These are phyloP conservation scores for Sesia apiformis DNA, from an alignment of 2,888 invertebrate genomes.

Conservation along the genomic window DNA sequence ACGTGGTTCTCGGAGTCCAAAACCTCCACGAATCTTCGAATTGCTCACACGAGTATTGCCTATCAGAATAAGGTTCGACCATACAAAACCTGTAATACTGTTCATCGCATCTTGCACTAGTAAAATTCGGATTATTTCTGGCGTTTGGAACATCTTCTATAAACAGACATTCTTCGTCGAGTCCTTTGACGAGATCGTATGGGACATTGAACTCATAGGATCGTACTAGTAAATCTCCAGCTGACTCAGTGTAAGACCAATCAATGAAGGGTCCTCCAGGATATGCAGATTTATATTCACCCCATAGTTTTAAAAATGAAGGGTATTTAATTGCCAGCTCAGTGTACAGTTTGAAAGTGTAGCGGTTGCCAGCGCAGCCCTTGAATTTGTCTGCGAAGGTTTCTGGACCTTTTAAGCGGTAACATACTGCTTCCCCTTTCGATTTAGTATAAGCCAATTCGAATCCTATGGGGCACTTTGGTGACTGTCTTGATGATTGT, in stretches of 20 bases:
- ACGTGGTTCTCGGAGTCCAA: slow-evolving; percentile 45
- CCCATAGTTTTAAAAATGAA: slow-evolving; percentile 42
- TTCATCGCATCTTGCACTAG: slow-evolving; percentile 43
- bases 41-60: slow-evolving; percentile 21
- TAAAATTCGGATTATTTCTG: slow-evolving; percentile 26
- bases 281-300: slow-evolving; percentile 53
- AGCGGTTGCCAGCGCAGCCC: slow-evolving; percentile 52
- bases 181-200: slow-evolving; percentile 20
- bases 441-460: slow-evolving; percentile 25
- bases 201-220: slow-evolving; percentile 41
- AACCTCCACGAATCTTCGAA: slow-evolving; percentile 43
- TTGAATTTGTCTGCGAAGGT: slow-evolving; percentile 41
- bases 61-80: slow-evolving; percentile 36
- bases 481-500: no score
- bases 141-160: slow-evolving; percentile 35
- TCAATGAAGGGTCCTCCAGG: slow-evolving; percentile 59
- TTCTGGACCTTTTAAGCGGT: slow-evolving; percentile 54
- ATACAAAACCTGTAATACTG: slow-evolving; percentile 54
- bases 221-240: slow-evolving; percentile 28
- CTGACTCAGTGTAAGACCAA: slow-evolving; percentile 41
- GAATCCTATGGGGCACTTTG: slow-evolving; percentile 53
- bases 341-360: slow-evolving; percentile 33
- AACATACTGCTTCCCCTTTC: slow-evolving; percentile 34
- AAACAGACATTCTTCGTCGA: slow-evolving; percentile 40
- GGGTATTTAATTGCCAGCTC: slow-evolving; percentile 33